Evolutionary conservation across 1,140 invertebrate genomes (phyloP), one percentile per base, ranked within the genome.

Genomic region (Cydia pomonella): DNA sequence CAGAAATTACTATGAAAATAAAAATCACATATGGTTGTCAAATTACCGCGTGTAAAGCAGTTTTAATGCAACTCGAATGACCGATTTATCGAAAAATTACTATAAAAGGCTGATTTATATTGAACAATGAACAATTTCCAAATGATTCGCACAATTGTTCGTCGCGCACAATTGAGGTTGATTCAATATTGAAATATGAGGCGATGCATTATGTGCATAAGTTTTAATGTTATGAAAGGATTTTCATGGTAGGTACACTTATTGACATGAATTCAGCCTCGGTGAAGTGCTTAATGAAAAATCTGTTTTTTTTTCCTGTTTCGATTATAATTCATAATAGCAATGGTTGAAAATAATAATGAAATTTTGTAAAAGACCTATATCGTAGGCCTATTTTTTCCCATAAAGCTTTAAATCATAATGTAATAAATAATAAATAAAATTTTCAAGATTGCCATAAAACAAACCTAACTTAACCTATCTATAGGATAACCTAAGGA

Each of bases 91-190:
- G 25, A 27, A 66, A 66, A 66, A 73, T 73, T 50, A 29, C 41
- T 27, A 13, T 29, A 53, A 73, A 47, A 47, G 25, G 7, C 23
- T 73, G 21, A 72, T 41, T 72, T 72, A 72, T 23, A 25, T 47
- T 73, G 38, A 41, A 73, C 41, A 73, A 73, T 73, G 72, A n/a
- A 47, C 29, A 69, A 69, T 69, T 69, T 69, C 27, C 16, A 9
- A 69, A 69, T 69, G 27, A 33, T 33, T 69, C 64, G 64, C n/a
- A 18, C 16, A 69, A 33, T 69, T 69, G 64, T 69, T 69, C 64
- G 64, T 27, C 2, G 27, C 64, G n/a, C 27, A 66, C 63, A 66
- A 66, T 66, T 33, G 63, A 44, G 29, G 29, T 41, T 44, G 44
- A 29, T 29, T 44, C 69, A 47, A 72, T 72, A 72, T 23, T 72